A percentile compares a stretch with the other conserved stretches of the same genome.
Conservation (phyloP, 2,888 invertebrate species). For the Agonopterix arenella region DNA sequence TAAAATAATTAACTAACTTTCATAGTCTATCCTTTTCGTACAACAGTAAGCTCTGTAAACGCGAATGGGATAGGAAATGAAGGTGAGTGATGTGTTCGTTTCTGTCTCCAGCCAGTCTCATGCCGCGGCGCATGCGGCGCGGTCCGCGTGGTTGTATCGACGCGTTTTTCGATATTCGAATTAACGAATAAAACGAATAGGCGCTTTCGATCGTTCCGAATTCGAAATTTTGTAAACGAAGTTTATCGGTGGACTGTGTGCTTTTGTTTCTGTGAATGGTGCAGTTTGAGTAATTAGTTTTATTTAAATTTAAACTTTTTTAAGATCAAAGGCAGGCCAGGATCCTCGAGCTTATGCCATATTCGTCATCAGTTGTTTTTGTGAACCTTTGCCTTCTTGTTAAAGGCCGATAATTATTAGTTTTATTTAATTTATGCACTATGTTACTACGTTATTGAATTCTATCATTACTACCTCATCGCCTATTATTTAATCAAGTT, state of each 20-base stretch:
- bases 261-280: slow-evolving; percentile 28
- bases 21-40: slow-evolving; percentile 32
- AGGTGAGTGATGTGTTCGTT: slow-evolving; percentile 45
- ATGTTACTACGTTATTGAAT: not conserved
- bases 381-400: slow-evolving; percentile 26
- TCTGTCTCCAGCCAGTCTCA: slow-evolving; percentile 67
- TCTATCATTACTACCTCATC: too few species aligned
- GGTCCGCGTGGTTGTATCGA: slow-evolving; percentile 38
- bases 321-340: slow-evolving; percentile 3
- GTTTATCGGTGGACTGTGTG: slow-evolving; percentile 46
- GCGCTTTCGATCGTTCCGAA: slow-evolving; percentile 37
- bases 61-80: slow-evolving; percentile 35
- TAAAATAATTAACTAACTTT: slow-evolving; percentile 34
- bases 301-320: slow-evolving; percentile 6
- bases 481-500: too few species aligned
- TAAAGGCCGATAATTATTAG: slow-evolving; percentile 8
- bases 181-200: slow-evolving; percentile 43
- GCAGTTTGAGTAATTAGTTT: slow-evolving; percentile 22
- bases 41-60: slow-evolving; percentile 25
- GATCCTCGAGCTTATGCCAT: slow-evolving; percentile 19
- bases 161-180: slow-evolving; percentile 35
- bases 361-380: slow-evolving; percentile 35
- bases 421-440: not conserved
- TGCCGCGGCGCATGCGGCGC: slow-evolving; percentile 60
- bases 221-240: slow-evolving; percentile 44